Evolutionary conservation across 1,140 invertebrate species (phyloP).

Genomic region (Drosophila ambigua): DNA sequence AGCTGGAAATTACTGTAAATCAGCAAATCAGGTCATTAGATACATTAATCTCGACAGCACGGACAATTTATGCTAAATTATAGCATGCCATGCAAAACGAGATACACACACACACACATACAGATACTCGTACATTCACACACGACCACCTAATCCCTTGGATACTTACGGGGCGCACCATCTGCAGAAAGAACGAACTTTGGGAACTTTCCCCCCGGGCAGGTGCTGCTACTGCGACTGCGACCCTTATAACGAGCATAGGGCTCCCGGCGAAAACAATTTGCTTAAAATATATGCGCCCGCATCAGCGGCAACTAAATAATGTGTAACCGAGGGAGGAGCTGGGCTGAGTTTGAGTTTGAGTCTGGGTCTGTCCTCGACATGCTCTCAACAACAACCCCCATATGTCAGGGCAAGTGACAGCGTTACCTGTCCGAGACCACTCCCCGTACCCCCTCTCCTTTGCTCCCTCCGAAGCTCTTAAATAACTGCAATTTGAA

Average conservation of each 20-base stretch:
- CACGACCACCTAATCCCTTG: constrained; percentile 59
- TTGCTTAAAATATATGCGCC: constrained; percentile 74
- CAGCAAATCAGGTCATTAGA: constrained; percentile 82
- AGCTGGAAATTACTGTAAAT: constrained; percentile 81
- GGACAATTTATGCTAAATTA: constrained; percentile 82
- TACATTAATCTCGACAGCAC: constrained; percentile 81
- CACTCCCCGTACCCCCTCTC: background rate
- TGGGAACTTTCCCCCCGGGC: constrained; percentile 34
- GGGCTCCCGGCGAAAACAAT: constrained; percentile 59
- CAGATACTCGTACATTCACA: constrained; percentile 26
- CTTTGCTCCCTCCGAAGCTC: constrained; percentile 6
- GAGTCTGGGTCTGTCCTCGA: background rate
- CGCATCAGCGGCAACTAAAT: constrained; percentile 63
- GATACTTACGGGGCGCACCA: constrained; percentile 50
- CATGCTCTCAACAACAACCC: constrained; percentile 32
- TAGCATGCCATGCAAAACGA: constrained; percentile 60
- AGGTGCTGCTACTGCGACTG: constrained; percentile 39
- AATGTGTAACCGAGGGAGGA: constrained; percentile 29
- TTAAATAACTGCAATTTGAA: constrained; percentile 69
- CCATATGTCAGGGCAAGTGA: constrained; percentile 59
- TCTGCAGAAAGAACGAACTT: constrained; percentile 21
- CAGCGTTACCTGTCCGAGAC: constrained; percentile 25
- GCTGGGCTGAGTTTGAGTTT: too few relatives aligned
- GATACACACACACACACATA: constrained; percentile 23
- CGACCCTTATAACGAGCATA: constrained; percentile 67